Percentiles rank a stretch among this genome's conserved stretches.
These are phyloP conservation scores for Ganaspis sp. DNA, from an alignment of 1,140 invertebrate species.

Conservation along the genomic window DNA sequence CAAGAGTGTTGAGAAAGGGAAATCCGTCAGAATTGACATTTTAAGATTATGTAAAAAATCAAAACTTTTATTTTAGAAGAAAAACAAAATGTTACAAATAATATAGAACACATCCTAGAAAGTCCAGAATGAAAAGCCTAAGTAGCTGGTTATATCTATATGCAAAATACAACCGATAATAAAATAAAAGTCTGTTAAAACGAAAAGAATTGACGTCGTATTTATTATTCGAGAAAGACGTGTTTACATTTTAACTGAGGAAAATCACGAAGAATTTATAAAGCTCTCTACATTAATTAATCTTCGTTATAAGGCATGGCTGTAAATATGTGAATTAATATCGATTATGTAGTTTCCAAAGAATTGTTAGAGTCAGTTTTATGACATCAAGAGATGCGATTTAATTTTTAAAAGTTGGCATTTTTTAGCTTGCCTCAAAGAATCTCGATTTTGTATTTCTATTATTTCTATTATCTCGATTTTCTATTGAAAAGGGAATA, in stretches of 20 bases:
- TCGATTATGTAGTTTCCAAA: conserved; percentile 3
- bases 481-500: no score
- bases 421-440: background rate
- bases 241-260: conserved; percentile 32
- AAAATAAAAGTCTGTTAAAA: background rate
- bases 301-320: conserved; percentile 41
- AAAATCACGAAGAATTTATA: conserved; percentile 39
- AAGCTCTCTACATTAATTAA: conserved; percentile 39
- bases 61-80: conserved; percentile 16
- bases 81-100: background rate
- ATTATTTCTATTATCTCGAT: no score
- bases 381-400: background rate
- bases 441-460: background rate
- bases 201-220: conserved; percentile 27
- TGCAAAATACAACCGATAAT: background rate
- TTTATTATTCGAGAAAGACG: conserved; percentile 40
- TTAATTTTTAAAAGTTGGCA: background rate
- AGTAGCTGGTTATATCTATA: background rate
- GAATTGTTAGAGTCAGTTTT: conserved; percentile 19
- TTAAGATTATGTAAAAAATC: conserved; percentile 28
- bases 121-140: conserved; percentile 23
- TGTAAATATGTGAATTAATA: conserved; percentile 56
- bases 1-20: background rate
- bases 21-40: conserved; percentile 8
- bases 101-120: conserved; percentile 15